A percentile compares a stretch with the other conserved stretches of the same genome.
These are phyloP conservation scores for Australoheros facetus DNA, from an alignment of 2,797 vertebrate genomes.

Conservation along the genomic window DNA sequence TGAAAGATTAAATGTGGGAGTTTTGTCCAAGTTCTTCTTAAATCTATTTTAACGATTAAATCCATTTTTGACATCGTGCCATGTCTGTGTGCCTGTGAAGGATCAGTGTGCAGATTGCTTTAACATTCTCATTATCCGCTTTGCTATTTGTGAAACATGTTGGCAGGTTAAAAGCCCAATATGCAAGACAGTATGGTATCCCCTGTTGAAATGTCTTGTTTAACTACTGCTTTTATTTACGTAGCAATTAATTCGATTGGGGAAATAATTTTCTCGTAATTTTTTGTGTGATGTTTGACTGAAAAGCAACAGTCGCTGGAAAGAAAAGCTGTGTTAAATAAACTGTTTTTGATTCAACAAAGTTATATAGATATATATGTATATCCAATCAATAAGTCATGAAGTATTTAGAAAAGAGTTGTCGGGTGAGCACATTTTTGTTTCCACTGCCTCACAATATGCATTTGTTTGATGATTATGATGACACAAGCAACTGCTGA, in stretches of 20 bases:
- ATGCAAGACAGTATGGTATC: slow-evolving; percentile 43
- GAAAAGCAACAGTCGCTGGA: not conserved
- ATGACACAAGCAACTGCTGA: slow-evolving; percentile 68
- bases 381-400: not conserved
- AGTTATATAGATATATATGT: not conserved
- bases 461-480: slow-evolving; percentile 72
- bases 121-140: slow-evolving; percentile 67
- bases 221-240: slow-evolving; percentile 39
- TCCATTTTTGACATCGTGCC: slow-evolving; percentile 71
- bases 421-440: slow-evolving; percentile 27
- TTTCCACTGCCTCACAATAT: slow-evolving; percentile 39
- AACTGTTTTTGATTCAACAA: slow-evolving; percentile 2
- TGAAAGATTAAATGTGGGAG: slow-evolving; percentile 74
- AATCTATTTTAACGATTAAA: slow-evolving; percentile 74
- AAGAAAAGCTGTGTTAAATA: slow-evolving; percentile 10
- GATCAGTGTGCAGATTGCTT: slow-evolving; percentile 75
- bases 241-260: slow-evolving; percentile 12
- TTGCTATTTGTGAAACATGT: slow-evolving; percentile 65
- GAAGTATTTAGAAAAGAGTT: slow-evolving; percentile 20
- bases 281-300: not conserved
- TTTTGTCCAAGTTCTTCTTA: slow-evolving; percentile 62
- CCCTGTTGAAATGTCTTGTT: slow-evolving; percentile 30
- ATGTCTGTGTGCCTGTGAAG: slow-evolving; percentile 60
- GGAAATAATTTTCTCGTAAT: slow-evolving; percentile 2
- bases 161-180: slow-evolving; percentile 62